Conservation (phyloP, 2,888 invertebrate genomes). For the Apeira syringaria region DNA sequence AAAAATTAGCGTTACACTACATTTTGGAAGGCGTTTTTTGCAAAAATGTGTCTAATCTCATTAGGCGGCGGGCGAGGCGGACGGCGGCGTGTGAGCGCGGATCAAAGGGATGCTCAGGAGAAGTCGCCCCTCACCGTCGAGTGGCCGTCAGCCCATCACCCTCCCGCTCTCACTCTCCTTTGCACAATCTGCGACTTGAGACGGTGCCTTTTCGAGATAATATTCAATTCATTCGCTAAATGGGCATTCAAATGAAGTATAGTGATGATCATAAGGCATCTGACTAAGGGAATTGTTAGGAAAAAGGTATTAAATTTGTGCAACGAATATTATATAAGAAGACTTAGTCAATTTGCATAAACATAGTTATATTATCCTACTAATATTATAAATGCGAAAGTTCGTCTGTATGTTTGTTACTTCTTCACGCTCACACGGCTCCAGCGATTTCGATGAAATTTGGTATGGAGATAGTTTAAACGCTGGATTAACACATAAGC, state of each 20-base stretch:
- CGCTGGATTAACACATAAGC: too few relatives aligned
- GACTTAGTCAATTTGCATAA: too few relatives aligned
- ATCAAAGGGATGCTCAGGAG: conserved; percentile 72
- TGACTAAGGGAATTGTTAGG: neutral
- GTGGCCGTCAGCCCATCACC: conserved; percentile 59
- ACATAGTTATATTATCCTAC: too few relatives aligned
- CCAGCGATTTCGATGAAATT: too few relatives aligned
- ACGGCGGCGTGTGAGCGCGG: conserved; percentile 56
- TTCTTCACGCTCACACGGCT: too few relatives aligned
- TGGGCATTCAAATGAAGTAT: conserved; percentile 16
- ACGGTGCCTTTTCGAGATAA: conserved; percentile 44
- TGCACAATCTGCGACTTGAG: conserved; percentile 51
- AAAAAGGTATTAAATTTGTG: too few relatives aligned
- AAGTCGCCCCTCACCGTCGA: conserved; percentile 58
- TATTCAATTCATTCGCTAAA: conserved; percentile 27
- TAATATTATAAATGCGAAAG: too few relatives aligned
- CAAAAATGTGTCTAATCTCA: conserved; percentile 55
- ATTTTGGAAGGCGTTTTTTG: too few relatives aligned
- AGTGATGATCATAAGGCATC: conserved; percentile 6
- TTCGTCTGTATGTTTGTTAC: too few relatives aligned
- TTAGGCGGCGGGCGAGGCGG: conserved; percentile 52
- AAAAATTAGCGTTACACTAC: too few relatives aligned
- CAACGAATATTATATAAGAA: too few relatives aligned
- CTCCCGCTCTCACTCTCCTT: conserved; percentile 53
- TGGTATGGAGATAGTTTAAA: too few relatives aligned